Conservation (phyloP, 2,888 invertebrate species). For the Onthophagus sagittarius region DNA sequence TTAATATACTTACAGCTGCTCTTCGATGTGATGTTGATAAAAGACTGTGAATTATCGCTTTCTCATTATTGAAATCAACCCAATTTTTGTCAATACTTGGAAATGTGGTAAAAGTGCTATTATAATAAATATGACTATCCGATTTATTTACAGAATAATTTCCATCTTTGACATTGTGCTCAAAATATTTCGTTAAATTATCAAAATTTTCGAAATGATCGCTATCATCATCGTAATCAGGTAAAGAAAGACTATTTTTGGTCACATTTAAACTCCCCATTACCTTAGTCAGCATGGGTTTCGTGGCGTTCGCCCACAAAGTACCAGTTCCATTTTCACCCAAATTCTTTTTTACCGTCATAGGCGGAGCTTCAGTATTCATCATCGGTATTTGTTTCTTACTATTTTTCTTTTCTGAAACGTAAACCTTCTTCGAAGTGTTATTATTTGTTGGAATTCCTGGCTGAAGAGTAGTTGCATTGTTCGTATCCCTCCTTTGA, state of each 20-base stretch:
- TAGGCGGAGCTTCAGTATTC: not conserved
- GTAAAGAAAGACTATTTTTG: slow-evolving; percentile 9
- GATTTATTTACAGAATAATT: slow-evolving; percentile 38
- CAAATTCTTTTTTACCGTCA: slow-evolving; percentile 33
- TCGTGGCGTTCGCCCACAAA: slow-evolving; percentile 10
- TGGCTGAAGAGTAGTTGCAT: not conserved
- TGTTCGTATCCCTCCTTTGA: not conserved
- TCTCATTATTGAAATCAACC: slow-evolving; percentile 61
- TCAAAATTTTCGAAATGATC: slow-evolving; percentile 5
- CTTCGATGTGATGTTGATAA: slow-evolving; percentile 79
- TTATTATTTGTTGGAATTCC: not conserved
- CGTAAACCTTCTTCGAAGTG: not conserved
- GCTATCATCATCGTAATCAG: slow-evolving; percentile 2
- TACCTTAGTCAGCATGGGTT: not conserved
- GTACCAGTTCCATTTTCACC: slow-evolving; percentile 54
- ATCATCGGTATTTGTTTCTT: not conserved
- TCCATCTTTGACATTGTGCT: slow-evolving; percentile 6
- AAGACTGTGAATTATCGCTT: slow-evolving; percentile 62
- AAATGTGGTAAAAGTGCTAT: slow-evolving; percentile 66
- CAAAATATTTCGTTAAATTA: slow-evolving; percentile 10
- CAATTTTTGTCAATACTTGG: slow-evolving; percentile 61
- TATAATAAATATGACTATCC: slow-evolving; percentile 78
- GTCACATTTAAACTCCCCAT: slow-evolving; percentile 11
- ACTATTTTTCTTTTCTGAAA: not conserved
- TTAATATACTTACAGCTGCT: slow-evolving; percentile 67